Conservation (phyloP, 2,797 vertebrate species). For the Phrynocephalus vlangalii region DNA sequence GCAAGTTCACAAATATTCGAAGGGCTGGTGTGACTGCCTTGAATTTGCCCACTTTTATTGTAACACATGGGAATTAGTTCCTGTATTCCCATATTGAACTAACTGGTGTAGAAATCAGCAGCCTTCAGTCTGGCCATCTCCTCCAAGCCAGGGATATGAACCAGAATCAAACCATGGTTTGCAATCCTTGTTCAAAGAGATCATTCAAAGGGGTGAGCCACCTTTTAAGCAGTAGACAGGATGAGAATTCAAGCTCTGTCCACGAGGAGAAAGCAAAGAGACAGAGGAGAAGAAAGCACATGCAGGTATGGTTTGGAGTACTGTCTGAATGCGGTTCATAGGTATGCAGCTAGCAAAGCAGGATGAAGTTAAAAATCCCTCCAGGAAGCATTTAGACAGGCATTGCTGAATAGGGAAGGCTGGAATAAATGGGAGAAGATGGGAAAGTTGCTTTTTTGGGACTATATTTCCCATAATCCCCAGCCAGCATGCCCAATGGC, state of each 20-base stretch:
- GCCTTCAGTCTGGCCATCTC: neutral
- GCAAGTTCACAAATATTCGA: no score
- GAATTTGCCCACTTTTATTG: neutral
- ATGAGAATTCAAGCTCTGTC: neutral
- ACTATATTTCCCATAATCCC: no score
- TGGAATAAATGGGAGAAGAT: neutral
- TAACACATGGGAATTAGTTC: neutral
- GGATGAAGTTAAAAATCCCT: neutral
- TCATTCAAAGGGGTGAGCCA: neutral
- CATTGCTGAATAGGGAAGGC: neutral
- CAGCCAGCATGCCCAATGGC: no score
- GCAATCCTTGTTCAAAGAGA: neutral
- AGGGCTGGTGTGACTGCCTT: neutral
- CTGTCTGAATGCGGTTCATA: neutral
- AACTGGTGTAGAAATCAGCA: neutral
- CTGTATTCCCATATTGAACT: neutral
- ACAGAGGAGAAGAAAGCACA: neutral
- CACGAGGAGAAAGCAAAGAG: neutral
- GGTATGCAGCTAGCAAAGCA: neutral
- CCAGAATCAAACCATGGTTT: neutral
- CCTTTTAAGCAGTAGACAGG: neutral
- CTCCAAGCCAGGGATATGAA: neutral
- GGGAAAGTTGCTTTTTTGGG: no score
- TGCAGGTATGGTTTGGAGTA: neutral
- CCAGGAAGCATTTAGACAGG: neutral